A percentile compares a stretch with the other conserved stretches of the same genome.
These are phyloP conservation scores for Tenebrio molitor DNA, from an alignment of 1,140 invertebrate species.

Conservation along the genomic window DNA sequence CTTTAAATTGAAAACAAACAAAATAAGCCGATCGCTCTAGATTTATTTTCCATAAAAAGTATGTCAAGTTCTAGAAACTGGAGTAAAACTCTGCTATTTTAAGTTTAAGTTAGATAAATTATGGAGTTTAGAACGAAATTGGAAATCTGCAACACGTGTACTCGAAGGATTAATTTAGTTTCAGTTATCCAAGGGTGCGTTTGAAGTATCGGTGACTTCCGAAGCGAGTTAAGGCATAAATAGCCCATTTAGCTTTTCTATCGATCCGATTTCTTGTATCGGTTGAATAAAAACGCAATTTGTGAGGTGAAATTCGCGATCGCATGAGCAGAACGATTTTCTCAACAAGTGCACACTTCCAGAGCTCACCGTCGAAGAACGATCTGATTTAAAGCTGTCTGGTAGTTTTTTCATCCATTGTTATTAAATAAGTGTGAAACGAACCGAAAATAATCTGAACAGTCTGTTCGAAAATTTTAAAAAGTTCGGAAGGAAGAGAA, in stretches of 20 bases:
- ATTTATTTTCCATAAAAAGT: no score
- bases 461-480: slow-evolving; percentile 57
- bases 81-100: no score
- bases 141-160: not conserved
- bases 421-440: slow-evolving; percentile 61
- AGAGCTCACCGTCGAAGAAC: not conserved
- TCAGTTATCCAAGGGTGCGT: not conserved
- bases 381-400: slow-evolving; percentile 50
- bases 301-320: slow-evolving; percentile 21
- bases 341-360: slow-evolving; percentile 38
- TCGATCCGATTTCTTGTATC: slow-evolving; percentile 32
- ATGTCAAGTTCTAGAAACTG: no score
- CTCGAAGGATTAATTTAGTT: not conserved
- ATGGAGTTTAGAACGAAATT: no score
- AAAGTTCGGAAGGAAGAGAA: slow-evolving; percentile 35
- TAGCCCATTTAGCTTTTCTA: slow-evolving; percentile 32
- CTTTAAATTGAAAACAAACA: no score
- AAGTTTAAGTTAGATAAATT: no score
- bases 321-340: slow-evolving; percentile 35
- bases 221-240: slow-evolving; percentile 12
- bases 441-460: slow-evolving; percentile 56
- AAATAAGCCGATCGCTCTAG: no score
- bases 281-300: slow-evolving; percentile 33
- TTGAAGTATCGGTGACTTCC: not conserved
- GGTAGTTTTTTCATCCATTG: slow-evolving; percentile 53